phyloP scores from a whole-genome alignment of 2,797 vertebrate species.

The Decapterus maruadsi region DNA sequence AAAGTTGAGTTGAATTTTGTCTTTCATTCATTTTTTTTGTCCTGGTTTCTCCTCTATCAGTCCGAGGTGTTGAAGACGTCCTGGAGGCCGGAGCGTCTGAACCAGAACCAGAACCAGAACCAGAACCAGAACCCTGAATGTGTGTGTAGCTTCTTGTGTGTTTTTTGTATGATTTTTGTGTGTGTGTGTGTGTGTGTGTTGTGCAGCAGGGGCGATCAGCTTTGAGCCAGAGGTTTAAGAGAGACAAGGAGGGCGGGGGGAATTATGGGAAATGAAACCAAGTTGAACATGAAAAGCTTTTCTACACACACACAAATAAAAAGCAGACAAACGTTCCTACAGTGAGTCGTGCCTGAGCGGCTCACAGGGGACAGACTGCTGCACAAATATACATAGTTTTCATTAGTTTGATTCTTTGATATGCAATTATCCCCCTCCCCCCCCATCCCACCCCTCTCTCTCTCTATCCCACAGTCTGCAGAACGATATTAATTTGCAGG shows the following conservation, averaged over 20 bases:
- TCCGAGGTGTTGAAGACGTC: conserved; percentile 61
- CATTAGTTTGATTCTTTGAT: conserved; percentile 48
- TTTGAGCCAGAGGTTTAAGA: conserved; percentile 63
- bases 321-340: conserved; percentile 48
- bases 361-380: conserved; percentile 34
- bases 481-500: conserved; percentile 61
- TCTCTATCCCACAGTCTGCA: conserved; percentile 34
- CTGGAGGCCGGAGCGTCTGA: conserved; percentile 19
- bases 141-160: conserved; percentile 27
- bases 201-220: conserved; percentile 48
- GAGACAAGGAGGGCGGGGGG: conserved; percentile 67
- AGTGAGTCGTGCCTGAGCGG: conserved; percentile 29
- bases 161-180: conserved; percentile 14
- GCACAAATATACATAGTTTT: conserved; percentile 17
- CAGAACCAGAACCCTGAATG: too few relatives aligned
- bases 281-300: conserved; percentile 59
- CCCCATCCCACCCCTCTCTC: neutral
- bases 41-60: conserved; percentile 22
- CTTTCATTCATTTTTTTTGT: too few relatives aligned
- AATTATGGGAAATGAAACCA: conserved; percentile 83
- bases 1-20: too few relatives aligned
- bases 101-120: conserved; percentile 30
- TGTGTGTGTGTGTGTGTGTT: conserved; percentile 11
- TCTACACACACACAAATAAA: conserved; percentile 36
- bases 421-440: conserved; percentile 39